Base-by-base conservation (phyloP, 1,140 invertebrate species). In the Battus philenor region DNA sequence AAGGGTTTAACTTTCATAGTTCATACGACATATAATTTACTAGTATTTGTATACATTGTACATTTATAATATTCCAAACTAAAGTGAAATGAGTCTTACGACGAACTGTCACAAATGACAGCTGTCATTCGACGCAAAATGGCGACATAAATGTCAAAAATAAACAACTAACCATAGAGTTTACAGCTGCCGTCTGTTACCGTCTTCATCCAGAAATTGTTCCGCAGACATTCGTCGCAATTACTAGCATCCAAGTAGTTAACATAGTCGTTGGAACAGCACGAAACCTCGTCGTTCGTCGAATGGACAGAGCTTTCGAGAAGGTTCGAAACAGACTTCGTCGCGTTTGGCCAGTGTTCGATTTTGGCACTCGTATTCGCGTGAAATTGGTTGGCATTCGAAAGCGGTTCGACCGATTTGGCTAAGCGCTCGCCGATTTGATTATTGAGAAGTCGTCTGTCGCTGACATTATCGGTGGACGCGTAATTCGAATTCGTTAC, bases 211-310 rank as follows among this genome's bases (percentile, higher is more conserved):
- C 64, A 68, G 26, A 54, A 68, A 15, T 60, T 56, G 18, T 68
- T 68, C 7, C 20, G 32, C 1, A 59, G 26, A 17, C 64, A 64
- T 30, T 64, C 64, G 8, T 44, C 57, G 11, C 64, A 64, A 16
- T 47, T 0, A 50, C 51, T 4, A 55, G 54, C n/a, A 47, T 22
- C 5, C 50, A 43, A 6, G 29, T 50, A 8, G 34, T 8, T 49
- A 56, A 52, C 18, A 20, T 6, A 20, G 20, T 44, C 20, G 34
- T 50, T 41, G 26, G 13, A 30, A 31, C 20, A 20, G 8, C 31
- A 13, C 16, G 10, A 18, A 24, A 36, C 13, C 20, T 18, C 11
- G 34, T 46, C 30, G 10, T 11, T 9, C 7, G 18, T n/a, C n/a
- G n/a, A n/a, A 20, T 20, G 18, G 18, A 3, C 18, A 20, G n/a